A percentile compares a stretch with the other conserved stretches of the same genome.
Evolutionary conservation across 2,888 invertebrate species (phyloP).

Genomic region (Drosophila paranaensis): DNA sequence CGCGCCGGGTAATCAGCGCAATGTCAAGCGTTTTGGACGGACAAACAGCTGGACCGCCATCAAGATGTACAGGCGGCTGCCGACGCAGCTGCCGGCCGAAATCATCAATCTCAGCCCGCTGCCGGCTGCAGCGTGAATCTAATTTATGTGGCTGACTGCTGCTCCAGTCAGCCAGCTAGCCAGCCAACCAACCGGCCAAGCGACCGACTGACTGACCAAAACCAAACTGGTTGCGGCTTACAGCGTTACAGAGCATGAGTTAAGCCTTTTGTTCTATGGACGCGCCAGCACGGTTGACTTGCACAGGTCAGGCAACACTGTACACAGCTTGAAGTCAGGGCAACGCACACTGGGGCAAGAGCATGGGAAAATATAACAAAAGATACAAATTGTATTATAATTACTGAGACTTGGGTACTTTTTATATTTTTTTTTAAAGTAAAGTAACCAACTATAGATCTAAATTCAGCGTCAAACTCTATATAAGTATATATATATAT

Average conservation of each 20-base stretch:
- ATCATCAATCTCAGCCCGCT: slow-evolving; percentile 69
- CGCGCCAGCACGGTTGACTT: background rate
- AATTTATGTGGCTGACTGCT: slow-evolving; percentile 62
- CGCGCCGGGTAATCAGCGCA: slow-evolving; percentile 59
- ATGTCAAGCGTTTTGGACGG: slow-evolving; percentile 58
- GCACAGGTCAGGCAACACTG: slow-evolving; percentile 24
- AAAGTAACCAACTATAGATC: background rate
- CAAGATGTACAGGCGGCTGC: slow-evolving; percentile 63
- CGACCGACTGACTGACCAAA: slow-evolving; percentile 2
- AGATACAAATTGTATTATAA: background rate
- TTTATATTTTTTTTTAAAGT: background rate
- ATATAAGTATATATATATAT: no score
- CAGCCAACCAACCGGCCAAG: background rate
- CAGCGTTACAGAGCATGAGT: slow-evolving; percentile 6
- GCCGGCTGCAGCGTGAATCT: slow-evolving; percentile 56
- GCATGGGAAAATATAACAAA: background rate
- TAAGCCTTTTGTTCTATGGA: slow-evolving; percentile 22
- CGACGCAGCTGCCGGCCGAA: slow-evolving; percentile 58
- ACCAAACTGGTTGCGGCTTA: slow-evolving; percentile 19
- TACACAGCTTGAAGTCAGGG: slow-evolving; percentile 8
- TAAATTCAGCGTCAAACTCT: no score
- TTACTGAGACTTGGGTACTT: background rate
- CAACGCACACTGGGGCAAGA: slow-evolving; percentile 17
- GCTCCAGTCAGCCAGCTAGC: no score
- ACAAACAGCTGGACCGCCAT: slow-evolving; percentile 22